phyloP scores from a whole-genome alignment of 2,113 vertebrate genomes.

The Vanacampus margaritifer region DNA sequence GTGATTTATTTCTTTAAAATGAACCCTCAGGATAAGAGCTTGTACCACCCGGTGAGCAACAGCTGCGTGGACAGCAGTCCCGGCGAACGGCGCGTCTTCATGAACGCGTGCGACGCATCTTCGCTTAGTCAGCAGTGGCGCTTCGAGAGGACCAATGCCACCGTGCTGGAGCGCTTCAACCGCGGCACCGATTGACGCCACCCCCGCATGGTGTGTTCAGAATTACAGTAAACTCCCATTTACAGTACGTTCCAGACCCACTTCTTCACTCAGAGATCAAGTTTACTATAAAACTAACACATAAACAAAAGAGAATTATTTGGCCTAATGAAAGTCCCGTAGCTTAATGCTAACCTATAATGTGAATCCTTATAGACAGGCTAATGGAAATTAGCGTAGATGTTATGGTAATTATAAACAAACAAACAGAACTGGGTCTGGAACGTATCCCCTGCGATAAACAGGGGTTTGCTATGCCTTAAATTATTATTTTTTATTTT shows the following conservation, averaged over 20 bases:
- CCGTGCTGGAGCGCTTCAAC: slow-evolving; percentile 64
- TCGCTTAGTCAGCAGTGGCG: slow-evolving; percentile 58
- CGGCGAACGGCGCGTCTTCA: slow-evolving; percentile 53
- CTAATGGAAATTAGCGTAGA: neutral
- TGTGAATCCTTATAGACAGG: neutral
- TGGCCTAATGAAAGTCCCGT: neutral
- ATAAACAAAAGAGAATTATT: no score
- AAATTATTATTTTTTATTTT: no score
- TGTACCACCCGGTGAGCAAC: slow-evolving; percentile 64
- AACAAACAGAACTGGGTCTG: no score
- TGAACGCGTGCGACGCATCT: slow-evolving; percentile 53
- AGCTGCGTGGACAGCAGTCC: slow-evolving; percentile 60
- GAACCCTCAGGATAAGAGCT: slow-evolving; percentile 49
- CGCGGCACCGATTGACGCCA: slow-evolving; percentile 24
- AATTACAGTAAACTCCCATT: neutral
- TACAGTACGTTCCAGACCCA: neutral
- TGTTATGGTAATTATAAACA: neutral
- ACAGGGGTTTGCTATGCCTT: no score
- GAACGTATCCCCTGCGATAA: neutral
- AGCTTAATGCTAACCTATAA: neutral
- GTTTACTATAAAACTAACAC: neutral
- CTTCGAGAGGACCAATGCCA: slow-evolving; percentile 63
- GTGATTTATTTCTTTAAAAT: no score
- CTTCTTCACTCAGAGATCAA: neutral
- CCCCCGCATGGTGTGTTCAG: neutral